phyloP scores from a whole-genome alignment of 2,888 invertebrate species.

The Hofmannophila pseudospretella region DNA sequence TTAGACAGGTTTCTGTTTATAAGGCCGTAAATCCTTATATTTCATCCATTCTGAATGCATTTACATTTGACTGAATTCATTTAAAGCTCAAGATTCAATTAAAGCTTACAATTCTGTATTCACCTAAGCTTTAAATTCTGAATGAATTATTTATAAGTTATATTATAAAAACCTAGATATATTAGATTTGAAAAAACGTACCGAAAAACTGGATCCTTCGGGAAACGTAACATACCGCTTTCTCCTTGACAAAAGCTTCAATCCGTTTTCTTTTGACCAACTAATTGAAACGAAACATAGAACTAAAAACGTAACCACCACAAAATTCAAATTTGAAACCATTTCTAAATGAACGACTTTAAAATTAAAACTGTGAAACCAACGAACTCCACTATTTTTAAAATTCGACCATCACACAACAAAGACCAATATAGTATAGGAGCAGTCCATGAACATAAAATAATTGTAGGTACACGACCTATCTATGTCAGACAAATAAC shows the following conservation, averaged over 20 bases:
- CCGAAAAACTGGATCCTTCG: slow-evolving; percentile 83
- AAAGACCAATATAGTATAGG: background rate
- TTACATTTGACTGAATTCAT: no score
- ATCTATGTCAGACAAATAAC: slow-evolving; percentile 16
- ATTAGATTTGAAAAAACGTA: slow-evolving; percentile 50
- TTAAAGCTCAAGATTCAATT: no score
- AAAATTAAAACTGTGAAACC: background rate
- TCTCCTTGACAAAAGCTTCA: slow-evolving; percentile 70
- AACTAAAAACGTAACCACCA: slow-evolving; percentile 11
- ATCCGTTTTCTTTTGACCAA: slow-evolving; percentile 19
- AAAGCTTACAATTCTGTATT: no score
- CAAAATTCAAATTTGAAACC: slow-evolving; percentile 15
- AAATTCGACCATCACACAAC: background rate
- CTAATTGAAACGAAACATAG: slow-evolving; percentile 24
- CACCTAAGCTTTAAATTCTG: no score
- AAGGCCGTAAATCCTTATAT: no score
- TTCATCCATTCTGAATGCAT: no score
- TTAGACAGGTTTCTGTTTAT: no score
- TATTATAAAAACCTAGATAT: no score
- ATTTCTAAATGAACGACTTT: slow-evolving; percentile 12
- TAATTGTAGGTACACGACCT: slow-evolving; percentile 7
- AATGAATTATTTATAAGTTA: no score
- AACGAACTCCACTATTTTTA: background rate
- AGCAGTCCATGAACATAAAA: background rate
- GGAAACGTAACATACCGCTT: slow-evolving; percentile 83